phyloP scores from a whole-genome alignment of 2,113 vertebrate species.

The Muntiacus muntjak region DNA sequence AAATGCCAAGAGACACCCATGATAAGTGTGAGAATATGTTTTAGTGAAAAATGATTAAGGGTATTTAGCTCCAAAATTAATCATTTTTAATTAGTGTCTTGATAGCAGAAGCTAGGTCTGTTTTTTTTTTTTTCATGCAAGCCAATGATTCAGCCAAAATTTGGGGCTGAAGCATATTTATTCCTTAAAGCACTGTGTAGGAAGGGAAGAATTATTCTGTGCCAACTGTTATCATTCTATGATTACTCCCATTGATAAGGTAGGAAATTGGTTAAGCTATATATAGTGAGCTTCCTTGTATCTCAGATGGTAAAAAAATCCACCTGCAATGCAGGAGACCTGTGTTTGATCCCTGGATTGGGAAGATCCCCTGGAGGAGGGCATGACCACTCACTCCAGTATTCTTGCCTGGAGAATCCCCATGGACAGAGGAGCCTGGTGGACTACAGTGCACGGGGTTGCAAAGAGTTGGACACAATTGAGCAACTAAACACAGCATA shows the following conservation, averaged over 20 bases:
- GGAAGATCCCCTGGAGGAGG: neutral
- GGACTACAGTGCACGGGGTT: neutral
- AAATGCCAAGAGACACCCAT: neutral
- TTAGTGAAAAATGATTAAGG: neutral
- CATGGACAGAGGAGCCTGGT: neutral
- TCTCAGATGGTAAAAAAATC: neutral
- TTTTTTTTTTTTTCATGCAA: neutral
- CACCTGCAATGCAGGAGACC: neutral
- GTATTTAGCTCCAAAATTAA: neutral
- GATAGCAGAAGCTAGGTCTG: neutral
- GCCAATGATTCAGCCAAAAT: neutral
- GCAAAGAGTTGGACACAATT: neutral
- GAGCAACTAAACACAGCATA: neutral
- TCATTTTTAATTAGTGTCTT: neutral
- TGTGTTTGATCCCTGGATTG: neutral
- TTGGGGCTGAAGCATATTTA: neutral
- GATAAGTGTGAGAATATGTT: neutral
- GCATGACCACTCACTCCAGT: neutral
- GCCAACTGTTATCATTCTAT: neutral
- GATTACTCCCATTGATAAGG: neutral
- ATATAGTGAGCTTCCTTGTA: neutral
- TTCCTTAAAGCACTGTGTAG: neutral
- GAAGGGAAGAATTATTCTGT: neutral
- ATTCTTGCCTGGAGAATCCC: neutral
- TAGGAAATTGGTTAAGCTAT: neutral